These are phyloP conservation scores for Stratiomys singularior DNA, from an alignment of 2,888 invertebrate species.

Conservation along the genomic window DNA sequence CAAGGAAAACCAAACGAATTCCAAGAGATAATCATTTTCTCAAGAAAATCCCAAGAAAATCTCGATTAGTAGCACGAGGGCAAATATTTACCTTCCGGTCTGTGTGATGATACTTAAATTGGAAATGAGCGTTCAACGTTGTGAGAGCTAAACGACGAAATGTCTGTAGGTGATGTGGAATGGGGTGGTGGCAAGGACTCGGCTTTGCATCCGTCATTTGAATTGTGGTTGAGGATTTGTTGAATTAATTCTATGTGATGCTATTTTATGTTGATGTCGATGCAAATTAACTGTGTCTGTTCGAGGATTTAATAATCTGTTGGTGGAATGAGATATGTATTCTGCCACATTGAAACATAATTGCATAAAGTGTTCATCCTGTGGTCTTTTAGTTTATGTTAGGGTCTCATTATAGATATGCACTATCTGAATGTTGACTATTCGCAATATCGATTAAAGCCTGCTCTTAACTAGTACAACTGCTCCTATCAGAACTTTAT, in stretches of 20 bases:
- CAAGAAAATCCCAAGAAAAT: constrained; percentile 42
- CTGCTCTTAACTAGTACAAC: too few species aligned
- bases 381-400: too few species aligned
- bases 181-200: not conserved
- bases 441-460: too few species aligned
- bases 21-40: constrained; percentile 44
- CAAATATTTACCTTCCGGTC: constrained; percentile 43
- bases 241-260: constrained; percentile 2
- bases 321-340: too few species aligned
- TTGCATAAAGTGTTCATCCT: too few species aligned
- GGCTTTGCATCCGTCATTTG: not conserved
- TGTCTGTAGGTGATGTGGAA: not conserved
- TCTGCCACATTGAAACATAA: too few species aligned
- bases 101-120: constrained; percentile 20
- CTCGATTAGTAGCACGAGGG: constrained; percentile 42
- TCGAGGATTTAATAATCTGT: too few species aligned
- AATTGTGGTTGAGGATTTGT: constrained; percentile 12
- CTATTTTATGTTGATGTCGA: not conserved
- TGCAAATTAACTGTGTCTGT: not conserved
- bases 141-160: not conserved
- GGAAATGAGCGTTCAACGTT: constrained; percentile 32
- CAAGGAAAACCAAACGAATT: constrained; percentile 43
- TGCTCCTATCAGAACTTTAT: too few species aligned
- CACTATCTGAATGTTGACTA: too few species aligned
- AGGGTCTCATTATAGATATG: too few species aligned